Conservation (phyloP, 2,888 invertebrate genomes). For the Lathronympha strigana region DNA sequence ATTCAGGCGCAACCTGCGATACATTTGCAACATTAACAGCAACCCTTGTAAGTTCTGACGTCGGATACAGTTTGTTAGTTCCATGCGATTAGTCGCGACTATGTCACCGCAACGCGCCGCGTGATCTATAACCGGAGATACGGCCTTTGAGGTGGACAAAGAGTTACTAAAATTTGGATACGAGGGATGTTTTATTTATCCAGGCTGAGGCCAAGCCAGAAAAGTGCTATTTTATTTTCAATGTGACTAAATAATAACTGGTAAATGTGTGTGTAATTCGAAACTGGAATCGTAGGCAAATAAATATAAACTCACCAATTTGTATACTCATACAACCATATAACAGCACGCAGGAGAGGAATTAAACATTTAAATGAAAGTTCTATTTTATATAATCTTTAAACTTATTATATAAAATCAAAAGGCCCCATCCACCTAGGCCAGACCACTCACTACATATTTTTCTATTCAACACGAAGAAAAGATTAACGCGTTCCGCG, state of each 20-base stretch:
- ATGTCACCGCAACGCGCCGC: slow-evolving; percentile 51
- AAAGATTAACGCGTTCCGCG: no score
- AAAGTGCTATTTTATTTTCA: no score
- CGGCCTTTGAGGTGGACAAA: slow-evolving; percentile 39
- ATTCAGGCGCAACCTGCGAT: neutral
- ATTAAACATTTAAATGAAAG: no score
- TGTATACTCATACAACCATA: no score
- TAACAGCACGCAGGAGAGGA: no score
- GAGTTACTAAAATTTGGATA: slow-evolving; percentile 39
- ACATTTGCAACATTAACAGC: slow-evolving; percentile 26
- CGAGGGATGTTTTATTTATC: neutral
- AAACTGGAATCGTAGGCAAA: no score
- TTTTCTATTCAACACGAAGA: neutral
- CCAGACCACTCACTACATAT: neutral
- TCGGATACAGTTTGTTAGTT: slow-evolving; percentile 57
- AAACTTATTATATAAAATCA: no score
- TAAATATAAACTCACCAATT: no score
- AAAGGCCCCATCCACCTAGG: neutral
- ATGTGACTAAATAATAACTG: no score
- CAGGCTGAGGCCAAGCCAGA: neutral
- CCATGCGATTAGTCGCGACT: slow-evolving; percentile 57
- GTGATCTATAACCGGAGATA: slow-evolving; percentile 47
- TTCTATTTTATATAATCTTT: no score
- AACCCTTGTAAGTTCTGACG: slow-evolving; percentile 44
- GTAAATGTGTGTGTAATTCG: no score